Conservation (phyloP, 1,140 invertebrate species). For the Telenomus remus region DNA sequence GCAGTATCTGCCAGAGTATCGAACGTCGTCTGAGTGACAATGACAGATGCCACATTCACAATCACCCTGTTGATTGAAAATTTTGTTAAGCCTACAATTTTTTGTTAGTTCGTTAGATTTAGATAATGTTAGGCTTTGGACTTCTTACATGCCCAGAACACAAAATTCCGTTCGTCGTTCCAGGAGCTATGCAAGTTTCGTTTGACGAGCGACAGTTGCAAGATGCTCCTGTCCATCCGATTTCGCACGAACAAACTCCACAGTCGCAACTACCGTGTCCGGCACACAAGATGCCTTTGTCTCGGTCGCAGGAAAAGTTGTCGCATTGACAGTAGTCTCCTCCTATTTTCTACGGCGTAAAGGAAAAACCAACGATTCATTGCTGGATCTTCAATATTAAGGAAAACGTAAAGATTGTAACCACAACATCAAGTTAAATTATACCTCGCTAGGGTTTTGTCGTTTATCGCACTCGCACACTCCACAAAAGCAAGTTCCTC, state of each 20-base stretch:
- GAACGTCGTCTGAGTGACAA: constrained; percentile 82
- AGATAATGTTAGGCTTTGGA: too few species aligned
- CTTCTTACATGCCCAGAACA: constrained; percentile 81
- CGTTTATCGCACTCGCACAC: constrained; percentile 82
- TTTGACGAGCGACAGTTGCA: constrained; percentile 88
- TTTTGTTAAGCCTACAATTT: too few species aligned
- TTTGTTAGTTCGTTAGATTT: too few species aligned
- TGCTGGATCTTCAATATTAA: too few species aligned
- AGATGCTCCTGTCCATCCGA: constrained; percentile 86
- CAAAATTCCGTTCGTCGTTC: constrained; percentile 76
- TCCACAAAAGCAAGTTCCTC: constrained; percentile 88
- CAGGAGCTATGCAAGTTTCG: constrained; percentile 85
- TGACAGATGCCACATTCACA: constrained; percentile 94
- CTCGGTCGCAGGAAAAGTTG: constrained; percentile 93
- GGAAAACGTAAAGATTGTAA: too few species aligned
- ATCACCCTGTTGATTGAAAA: constrained; percentile 78
- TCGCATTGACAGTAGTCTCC: constrained; percentile 95
- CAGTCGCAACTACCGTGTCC: constrained; percentile 86
- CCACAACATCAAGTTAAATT: too few species aligned
- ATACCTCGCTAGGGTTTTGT: constrained; percentile 77
- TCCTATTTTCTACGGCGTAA: constrained; percentile 80
- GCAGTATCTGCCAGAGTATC: constrained; percentile 91
- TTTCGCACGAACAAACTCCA: constrained; percentile 84
- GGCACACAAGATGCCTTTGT: constrained; percentile 87
- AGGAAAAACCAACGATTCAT: too few species aligned